phyloP scores from a whole-genome alignment of 2,888 invertebrate species.

The Megastigmus dorsalis region DNA sequence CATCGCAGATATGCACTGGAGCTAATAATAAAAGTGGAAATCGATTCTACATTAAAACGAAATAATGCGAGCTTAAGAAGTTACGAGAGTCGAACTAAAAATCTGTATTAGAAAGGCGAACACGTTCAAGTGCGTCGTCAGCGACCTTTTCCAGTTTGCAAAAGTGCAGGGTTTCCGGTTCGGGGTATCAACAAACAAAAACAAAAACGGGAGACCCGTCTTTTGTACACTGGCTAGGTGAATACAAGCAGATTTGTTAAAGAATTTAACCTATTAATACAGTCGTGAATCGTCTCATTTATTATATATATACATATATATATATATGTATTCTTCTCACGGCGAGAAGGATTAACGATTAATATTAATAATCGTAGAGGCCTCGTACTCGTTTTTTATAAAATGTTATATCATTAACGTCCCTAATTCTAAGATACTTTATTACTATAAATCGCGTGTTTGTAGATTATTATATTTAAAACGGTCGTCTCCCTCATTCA shows the following conservation, averaged over 20 bases:
- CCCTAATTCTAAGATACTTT: slow-evolving; percentile 58
- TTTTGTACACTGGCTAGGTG: background rate
- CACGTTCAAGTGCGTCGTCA: background rate
- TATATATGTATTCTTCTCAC: too few relatives aligned
- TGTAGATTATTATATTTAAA: slow-evolving; percentile 62
- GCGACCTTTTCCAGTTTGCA: too few relatives aligned
- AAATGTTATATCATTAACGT: slow-evolving; percentile 62
- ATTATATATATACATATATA: too few relatives aligned
- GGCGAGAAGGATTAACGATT: slow-evolving; percentile 60
- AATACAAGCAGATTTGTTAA: background rate
- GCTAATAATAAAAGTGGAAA: background rate
- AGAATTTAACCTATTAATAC: slow-evolving; percentile 53
- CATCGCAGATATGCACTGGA: background rate
- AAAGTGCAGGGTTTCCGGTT: background rate
- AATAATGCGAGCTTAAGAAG: slow-evolving; percentile 11
- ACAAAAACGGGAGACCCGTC: background rate
- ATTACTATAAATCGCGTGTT: slow-evolving; percentile 58
- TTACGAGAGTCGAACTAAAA: slow-evolving; percentile 17
- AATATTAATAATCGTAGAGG: slow-evolving; percentile 63
- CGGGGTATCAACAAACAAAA: background rate
- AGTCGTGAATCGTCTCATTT: slow-evolving; percentile 58
- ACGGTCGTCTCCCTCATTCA: slow-evolving; percentile 26
- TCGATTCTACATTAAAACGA: background rate
- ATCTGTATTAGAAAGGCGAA: slow-evolving; percentile 16
- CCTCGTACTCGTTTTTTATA: slow-evolving; percentile 62